Percentiles rank a stretch among this genome's conserved stretches.
Evolutionary conservation across 2,113 vertebrate genomes (phyloP).

Genomic region (Platysteira castanea): DNA sequence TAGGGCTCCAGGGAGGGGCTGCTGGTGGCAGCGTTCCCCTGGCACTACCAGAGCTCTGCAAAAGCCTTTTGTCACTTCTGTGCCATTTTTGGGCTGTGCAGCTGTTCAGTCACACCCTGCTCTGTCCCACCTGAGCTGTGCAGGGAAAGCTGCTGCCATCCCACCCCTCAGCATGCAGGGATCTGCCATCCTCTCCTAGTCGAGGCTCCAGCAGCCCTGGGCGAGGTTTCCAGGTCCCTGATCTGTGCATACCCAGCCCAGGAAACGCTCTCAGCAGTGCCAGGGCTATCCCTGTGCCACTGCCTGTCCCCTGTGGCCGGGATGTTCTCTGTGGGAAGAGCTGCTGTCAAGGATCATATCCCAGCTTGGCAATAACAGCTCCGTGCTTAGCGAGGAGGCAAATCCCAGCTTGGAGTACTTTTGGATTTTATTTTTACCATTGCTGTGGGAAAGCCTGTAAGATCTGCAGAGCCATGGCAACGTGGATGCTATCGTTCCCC

Average conservation of each 20-base stretch:
- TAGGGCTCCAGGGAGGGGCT: not conserved
- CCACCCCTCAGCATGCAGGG: rapidly evolving
- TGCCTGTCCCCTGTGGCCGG: not conserved
- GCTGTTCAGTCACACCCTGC: not conserved
- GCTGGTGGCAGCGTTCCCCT: not conserved
- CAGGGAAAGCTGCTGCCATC: not conserved
- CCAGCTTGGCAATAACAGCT: not conserved
- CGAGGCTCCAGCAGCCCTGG: not conserved
- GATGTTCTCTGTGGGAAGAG: not conserved
- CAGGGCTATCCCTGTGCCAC: not conserved
- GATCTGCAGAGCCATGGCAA: not conserved
- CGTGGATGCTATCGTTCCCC: not conserved
- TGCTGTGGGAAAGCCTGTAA: not conserved
- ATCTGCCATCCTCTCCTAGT: not conserved
- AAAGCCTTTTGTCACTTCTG: not conserved
- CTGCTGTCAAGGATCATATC: rapidly evolving
- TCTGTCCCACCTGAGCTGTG: not conserved
- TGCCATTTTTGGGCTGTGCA: not conserved
- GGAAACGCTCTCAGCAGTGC: too few species aligned
- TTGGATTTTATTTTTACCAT: not conserved
- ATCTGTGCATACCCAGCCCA: too few species aligned
- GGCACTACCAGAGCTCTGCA: not conserved
- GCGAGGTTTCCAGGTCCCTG: not conserved
- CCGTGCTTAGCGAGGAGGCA: rapidly evolving
- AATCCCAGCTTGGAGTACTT: not conserved